These are phyloP conservation scores for Anticlea derivata DNA, from an alignment of 2,888 invertebrate genomes.

Conservation along the genomic window DNA sequence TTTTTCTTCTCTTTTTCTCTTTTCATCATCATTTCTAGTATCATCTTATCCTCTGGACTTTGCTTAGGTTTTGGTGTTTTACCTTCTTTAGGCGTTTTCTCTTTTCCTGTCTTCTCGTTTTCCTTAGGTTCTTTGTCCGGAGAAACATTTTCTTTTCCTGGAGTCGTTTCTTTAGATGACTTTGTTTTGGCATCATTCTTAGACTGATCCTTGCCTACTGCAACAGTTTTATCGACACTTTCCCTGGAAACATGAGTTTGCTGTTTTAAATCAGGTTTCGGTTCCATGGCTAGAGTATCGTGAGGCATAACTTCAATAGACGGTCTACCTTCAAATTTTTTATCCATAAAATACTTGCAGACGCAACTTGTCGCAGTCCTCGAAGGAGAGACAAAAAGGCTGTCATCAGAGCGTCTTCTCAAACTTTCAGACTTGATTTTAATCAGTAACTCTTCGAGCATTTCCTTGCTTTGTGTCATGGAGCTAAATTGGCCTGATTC, in stretches of 20 bases:
- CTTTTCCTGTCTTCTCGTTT: constrained; percentile 10
- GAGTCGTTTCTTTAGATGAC: constrained; percentile 1
- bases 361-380: constrained; percentile 25
- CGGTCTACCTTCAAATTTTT: constrained; percentile 16
- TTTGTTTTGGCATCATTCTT: constrained; percentile 8
- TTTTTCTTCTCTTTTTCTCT: constrained; percentile 20
- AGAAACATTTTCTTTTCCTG: constrained; percentile 7
- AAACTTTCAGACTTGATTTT: constrained; percentile 33
- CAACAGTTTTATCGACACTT: background rate
- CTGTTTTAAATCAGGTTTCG: background rate
- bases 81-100: background rate
- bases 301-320: constrained; percentile 9
- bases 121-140: background rate
- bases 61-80: constrained; percentile 3
- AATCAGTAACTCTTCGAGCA: constrained; percentile 40
- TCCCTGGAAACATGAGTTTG: background rate
- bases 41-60: constrained; percentile 27
- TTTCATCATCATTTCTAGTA: constrained; percentile 36
- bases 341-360: constrained; percentile 41
- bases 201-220: background rate
- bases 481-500: constrained; percentile 23
- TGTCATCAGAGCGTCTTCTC: constrained; percentile 21
- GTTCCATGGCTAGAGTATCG: background rate
- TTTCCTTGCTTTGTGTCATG: constrained; percentile 39
- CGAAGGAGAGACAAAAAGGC: constrained; percentile 18